Evolutionary conservation across 1,140 invertebrate genomes (phyloP).

Genomic region (Asobara japonica): DNA sequence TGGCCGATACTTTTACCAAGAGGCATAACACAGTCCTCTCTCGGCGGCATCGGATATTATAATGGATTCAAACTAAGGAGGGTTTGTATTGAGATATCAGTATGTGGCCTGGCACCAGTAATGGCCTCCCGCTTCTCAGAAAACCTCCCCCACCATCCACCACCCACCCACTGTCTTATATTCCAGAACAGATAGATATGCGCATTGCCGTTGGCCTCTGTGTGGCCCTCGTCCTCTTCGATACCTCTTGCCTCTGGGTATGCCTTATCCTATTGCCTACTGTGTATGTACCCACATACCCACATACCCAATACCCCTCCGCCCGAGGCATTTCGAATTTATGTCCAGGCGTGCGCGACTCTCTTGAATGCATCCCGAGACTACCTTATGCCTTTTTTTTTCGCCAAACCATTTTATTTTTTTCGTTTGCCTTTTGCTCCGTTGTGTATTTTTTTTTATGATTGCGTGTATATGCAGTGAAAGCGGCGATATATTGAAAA

Average conservation of each 20-base stretch:
- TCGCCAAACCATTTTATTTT: neutral
- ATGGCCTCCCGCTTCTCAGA: conserved; percentile 63
- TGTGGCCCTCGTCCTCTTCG: conserved; percentile 23
- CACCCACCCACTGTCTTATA: conserved; percentile 22
- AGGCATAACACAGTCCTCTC: conserved; percentile 31
- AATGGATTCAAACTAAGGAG: conserved; percentile 66
- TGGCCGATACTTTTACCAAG: neutral
- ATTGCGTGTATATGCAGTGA: neutral
- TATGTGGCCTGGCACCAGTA: conserved; percentile 59
- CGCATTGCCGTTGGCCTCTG: conserved; percentile 42
- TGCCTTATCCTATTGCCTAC: conserved; percentile 22
- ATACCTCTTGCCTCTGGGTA: conserved; percentile 14
- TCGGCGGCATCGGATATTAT: conserved; percentile 53
- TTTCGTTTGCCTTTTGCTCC: neutral
- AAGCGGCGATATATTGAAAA: conserved; percentile 34
- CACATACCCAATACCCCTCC: conserved; percentile 35
- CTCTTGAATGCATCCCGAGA: conserved; percentile 24
- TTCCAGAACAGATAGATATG: conserved; percentile 48
- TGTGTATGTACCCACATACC: conserved; percentile 30
- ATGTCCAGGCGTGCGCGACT: conserved; percentile 34
- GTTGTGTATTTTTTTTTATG: neutral
- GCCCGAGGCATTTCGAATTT: conserved; percentile 37
- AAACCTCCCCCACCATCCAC: conserved; percentile 42
- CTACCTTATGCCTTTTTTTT: neutral
- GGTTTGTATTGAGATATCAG: conserved; percentile 67